Evolutionary conservation across 2,797 vertebrate genomes (phyloP).

Genomic region (Lepilemur ruficaudatus): DNA sequence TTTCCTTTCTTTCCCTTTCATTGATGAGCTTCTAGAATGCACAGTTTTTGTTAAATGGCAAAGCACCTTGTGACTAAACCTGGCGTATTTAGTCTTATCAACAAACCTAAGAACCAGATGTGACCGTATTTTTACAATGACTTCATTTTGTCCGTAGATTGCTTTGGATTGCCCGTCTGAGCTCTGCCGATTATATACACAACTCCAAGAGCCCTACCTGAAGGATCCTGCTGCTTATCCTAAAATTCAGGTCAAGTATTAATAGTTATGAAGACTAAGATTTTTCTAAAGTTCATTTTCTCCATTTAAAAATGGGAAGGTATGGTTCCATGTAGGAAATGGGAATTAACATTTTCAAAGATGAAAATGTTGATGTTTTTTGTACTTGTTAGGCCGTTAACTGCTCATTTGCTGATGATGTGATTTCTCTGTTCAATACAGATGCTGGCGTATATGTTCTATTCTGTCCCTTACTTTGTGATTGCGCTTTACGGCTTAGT

Average conservation of each 20-base stretch:
- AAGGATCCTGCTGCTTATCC: slow-evolving; percentile 95
- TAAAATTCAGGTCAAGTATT: slow-evolving; percentile 91
- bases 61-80: slow-evolving; percentile 28
- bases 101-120: neutral
- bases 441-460: slow-evolving; percentile 96
- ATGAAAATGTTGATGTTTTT: neutral
- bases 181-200: slow-evolving; percentile 89
- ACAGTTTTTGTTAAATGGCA: neutral
- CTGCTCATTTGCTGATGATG: neutral
- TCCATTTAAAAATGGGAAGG: neutral
- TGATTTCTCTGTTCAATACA: slow-evolving; percentile 75
- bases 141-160: slow-evolving; percentile 83
- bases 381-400: neutral
- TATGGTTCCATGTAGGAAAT: neutral
- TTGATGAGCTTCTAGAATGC: neutral
- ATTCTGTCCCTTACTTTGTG: slow-evolving; percentile 92
- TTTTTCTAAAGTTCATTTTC: neutral
- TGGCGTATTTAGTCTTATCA: slow-evolving; percentile 22
- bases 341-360: neutral
- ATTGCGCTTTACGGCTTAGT: slow-evolving; percentile 91
- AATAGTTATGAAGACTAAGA: neutral
- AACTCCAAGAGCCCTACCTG: slow-evolving; percentile 94
- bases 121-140: neutral
- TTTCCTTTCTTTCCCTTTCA: neutral
- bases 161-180: slow-evolving; percentile 92